phyloP scores from a whole-genome alignment of 2,113 vertebrate species.

The Tragelaphus scriptus region DNA sequence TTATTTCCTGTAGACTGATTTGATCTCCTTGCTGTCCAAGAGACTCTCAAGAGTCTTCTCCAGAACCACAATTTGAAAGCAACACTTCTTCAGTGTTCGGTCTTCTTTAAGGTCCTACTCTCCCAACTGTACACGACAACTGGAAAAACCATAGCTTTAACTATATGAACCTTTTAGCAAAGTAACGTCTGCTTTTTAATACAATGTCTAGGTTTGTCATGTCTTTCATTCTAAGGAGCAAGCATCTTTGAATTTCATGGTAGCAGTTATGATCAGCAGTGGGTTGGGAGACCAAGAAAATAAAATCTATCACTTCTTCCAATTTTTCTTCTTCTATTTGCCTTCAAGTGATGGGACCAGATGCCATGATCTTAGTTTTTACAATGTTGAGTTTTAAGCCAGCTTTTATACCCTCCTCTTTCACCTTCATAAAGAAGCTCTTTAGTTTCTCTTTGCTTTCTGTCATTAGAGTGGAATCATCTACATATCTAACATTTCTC shows the following conservation, averaged over 20 bases:
- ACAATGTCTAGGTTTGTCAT: neutral
- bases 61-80: neutral
- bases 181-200: neutral
- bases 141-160: neutral
- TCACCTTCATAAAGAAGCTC: neutral
- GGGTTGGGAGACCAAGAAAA: neutral
- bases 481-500: neutral
- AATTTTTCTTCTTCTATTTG: neutral
- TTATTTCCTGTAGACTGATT: neutral
- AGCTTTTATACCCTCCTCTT: neutral
- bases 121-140: neutral
- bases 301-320: neutral
- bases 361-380: neutral
- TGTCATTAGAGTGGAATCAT: neutral
- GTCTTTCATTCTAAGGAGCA: neutral
- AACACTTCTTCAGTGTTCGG: neutral
- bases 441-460: neutral
- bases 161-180: neutral
- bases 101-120: neutral
- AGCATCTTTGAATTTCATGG: neutral
- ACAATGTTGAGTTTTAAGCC: neutral
- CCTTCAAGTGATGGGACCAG: neutral
- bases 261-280: neutral
- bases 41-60: neutral
- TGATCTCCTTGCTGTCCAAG: neutral